Conservation (phyloP, 2,888 invertebrate genomes). For the Agrilus cyanescens region DNA sequence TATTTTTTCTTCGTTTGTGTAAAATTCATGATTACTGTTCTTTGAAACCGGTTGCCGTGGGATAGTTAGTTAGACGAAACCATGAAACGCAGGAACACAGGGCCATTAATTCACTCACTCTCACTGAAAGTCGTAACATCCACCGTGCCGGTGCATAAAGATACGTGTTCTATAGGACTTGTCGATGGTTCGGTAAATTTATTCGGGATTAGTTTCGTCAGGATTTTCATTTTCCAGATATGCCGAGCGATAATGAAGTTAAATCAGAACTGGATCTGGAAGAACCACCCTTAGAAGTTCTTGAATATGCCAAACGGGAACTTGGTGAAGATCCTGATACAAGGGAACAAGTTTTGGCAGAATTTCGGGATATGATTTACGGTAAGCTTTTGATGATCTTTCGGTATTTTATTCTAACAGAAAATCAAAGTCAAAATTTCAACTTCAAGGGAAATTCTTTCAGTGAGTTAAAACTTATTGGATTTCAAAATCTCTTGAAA, state of each 20-base stretch:
- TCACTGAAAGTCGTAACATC: not conserved
- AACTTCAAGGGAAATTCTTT: too few relatives aligned
- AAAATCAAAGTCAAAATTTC: too few relatives aligned
- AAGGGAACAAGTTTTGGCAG: constrained; percentile 52
- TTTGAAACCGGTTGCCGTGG: too few relatives aligned
- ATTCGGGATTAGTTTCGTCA: too few relatives aligned
- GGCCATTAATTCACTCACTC: too few relatives aligned
- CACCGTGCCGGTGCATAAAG: not conserved
- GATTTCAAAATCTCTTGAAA: too few relatives aligned
- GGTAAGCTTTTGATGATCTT: constrained; percentile 38
- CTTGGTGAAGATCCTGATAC: constrained; percentile 62
- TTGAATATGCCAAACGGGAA: constrained; percentile 53
- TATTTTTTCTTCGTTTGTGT: too few relatives aligned
- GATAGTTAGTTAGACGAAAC: too few relatives aligned
- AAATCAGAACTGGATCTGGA: constrained; percentile 49
- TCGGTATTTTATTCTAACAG: too few relatives aligned
- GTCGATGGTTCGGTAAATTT: not conserved
- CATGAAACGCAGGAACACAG: too few relatives aligned
- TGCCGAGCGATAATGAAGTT: constrained; percentile 39
- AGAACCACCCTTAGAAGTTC: constrained; percentile 53
- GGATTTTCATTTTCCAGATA: not conserved
- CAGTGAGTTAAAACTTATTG: too few relatives aligned
- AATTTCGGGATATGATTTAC: constrained; percentile 62
- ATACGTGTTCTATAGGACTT: not conserved
- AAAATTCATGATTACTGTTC: too few relatives aligned